Conservation (phyloP, 2,113 vertebrate species). For the Brienomyrus longianalis region DNA sequence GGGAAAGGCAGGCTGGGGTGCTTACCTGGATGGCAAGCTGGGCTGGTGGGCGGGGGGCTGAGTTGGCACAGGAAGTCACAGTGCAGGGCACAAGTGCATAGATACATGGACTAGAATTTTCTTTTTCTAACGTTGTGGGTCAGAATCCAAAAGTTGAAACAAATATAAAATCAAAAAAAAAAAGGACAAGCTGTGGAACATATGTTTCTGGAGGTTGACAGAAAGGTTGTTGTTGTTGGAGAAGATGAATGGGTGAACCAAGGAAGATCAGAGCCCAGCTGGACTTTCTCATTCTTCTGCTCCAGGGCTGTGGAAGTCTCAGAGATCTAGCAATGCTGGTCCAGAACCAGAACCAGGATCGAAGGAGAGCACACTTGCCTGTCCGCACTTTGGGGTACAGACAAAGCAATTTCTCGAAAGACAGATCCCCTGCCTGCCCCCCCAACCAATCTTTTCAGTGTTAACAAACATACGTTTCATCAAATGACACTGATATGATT, state of each 20-base stretch:
- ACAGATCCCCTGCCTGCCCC: background rate
- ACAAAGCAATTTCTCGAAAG: background rate
- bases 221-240: slow-evolving; percentile 9
- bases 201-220: slow-evolving; percentile 8
- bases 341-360: background rate
- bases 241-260: background rate
- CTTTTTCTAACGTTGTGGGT: background rate
- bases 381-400: background rate
- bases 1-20: background rate
- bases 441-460: background rate
- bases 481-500: background rate
- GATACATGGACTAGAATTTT: background rate
- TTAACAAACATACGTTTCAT: background rate
- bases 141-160: background rate
- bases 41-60: background rate
- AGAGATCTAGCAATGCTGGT: background rate
- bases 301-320: background rate
- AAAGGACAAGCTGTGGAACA: slow-evolving; percentile 11
- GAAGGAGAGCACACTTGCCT: background rate
- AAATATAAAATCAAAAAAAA: background rate
- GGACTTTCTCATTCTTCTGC: background rate
- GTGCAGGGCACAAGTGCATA: background rate
- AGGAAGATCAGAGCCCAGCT: slow-evolving; percentile 12
- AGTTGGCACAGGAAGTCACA: no score
- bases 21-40: background rate